Base-by-base conservation (phyloP, 2,888 invertebrate species). In the Trissolcus japonicus region DNA sequence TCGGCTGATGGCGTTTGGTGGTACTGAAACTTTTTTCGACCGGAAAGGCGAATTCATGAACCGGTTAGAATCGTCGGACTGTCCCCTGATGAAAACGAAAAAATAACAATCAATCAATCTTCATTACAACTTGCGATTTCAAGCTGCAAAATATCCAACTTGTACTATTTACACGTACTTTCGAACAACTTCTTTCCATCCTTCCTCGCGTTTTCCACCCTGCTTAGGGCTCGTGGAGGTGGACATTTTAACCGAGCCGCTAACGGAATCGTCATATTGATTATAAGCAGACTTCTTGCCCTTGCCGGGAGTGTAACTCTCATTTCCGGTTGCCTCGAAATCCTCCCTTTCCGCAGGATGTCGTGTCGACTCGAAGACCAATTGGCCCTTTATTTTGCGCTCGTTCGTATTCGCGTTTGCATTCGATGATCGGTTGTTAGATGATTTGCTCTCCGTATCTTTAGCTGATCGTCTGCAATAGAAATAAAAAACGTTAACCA, bases 131-230 rank as follows among this genome's bases (percentile, higher is more conserved):
- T 11, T 6, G 1, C 14, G 14, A 46, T 16, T 7, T 9, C 4
- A 46, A 46, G 14, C 1, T 16, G 1, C 3, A 46, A 46, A 46
- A 1, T 6, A 2, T 46, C 4, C 9, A 35, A 35, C 9, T 6
- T 25, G 0, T 2, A 43, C 0, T 13, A 43, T 43, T n/a, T 6
- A 4, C 14, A 81, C 90, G 89, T 88, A 96, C 91, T 95, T 96
- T 87, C 96, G 92, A 7, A 96, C 95, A 54, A 98, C 98, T 90
- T 98, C 98, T 88, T 98, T 98, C 98, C 98, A 98, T 11, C 98
- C 98, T 86, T 98, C 98, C 84, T 98, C 95, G 77, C 96, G 92
- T 86, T 94, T 89, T 85, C 90, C 90, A 53, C 90, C 91, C 86
- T 93, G 92, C 85, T 94, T 95, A 0, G 94, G 94, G 81, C 94